Evolutionary conservation across 2,113 vertebrate species (phyloP), one percentile per base, ranked within the genome.

Genomic region (Ophiodon elongatus): DNA sequence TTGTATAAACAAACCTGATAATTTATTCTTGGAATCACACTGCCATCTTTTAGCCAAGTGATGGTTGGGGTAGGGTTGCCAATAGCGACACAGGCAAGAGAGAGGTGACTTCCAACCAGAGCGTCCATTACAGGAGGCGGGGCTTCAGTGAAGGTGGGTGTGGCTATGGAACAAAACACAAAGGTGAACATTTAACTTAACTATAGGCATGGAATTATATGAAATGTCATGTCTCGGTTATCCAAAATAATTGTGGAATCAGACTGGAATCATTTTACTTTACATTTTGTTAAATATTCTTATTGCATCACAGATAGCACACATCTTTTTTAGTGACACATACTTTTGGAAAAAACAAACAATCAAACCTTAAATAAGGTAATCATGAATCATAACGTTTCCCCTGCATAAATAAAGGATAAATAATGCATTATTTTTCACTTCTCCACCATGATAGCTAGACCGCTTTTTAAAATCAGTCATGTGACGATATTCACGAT

Each of bases 61-160:
- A 99, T 92, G 1, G 86, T 87, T 0, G 98, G 98, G 41, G 93
- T 87, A 0, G 98, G 98, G 89, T 96, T 98, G 85, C 98, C 98
- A 0, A 45, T 81, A 27, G 96, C 97, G 2, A 90, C 92, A 73
- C 98, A 99, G 54, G 91, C 84, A 43, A 99, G 94, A 13, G 93
- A 95, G 39, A 98, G 78, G 0, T 87, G 31, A 66, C 93, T 93
- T 72, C 82, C 95, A 43, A 96, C 94, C 68, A 94, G 87, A 45
- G 95, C 95, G 87, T 99, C 97, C 8, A 97, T 50, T 0, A 92
- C 91, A 0, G 94, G 88, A 0, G 97, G 97, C 1, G 97, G 96
- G 0, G 94, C 95, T 93, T 96, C 90, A 2, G 88, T 94, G 86
- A 99, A 97, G 7, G 91, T 89, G 25, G 98, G 98, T 1, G 97